Base-by-base conservation (phyloP, 2,888 invertebrate species). In the Mechanitis mazaeus region DNA sequence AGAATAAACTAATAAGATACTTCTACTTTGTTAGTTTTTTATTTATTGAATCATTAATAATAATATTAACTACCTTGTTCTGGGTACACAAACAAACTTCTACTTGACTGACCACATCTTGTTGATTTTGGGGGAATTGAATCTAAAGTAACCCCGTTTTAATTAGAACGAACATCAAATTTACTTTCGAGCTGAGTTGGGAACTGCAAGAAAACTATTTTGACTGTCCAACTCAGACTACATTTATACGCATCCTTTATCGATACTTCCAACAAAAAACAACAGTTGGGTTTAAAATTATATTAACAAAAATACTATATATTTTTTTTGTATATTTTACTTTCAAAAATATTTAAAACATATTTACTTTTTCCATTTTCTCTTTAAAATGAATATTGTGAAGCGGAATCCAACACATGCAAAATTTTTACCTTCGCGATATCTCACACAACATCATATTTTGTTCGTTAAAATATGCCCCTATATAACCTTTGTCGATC, bases 141-240 rank as follows among this genome's bases (percentile, higher is more conserved):
- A 55, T 58, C 35, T 35, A 12, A 55, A 60, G 50, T 60, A 55
- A 45, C 45, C 33, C 54, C 54, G 45, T 53, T 46, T 64, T 58
- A 56, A 58, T 60, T 60, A 58, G 20, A 59, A 55, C 55, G 55
- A 63, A 63, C 63, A 58, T 60, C 35, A 33, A 20, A 28, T 33
- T 46, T 33, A 53, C 12, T 55, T 33, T 28, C 31, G 28, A 35
- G 35, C 38, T 31, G 11, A 35, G 46, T 59, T 59, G 9, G 31
- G 11, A 50, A 50, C 50, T 50, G 50, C 50, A 31, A 28, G 11
- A 11, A 31, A 31, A 31, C 7, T 2, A 50, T 31, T 28, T 50
- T 50, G 31, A 50, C 50, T 50, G 50, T 31, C 50, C 50, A 9
- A 50, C 50, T 50, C 11, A 7, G 31, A 50, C 31, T 47, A 31